Evolutionary conservation across 1,140 invertebrate genomes (phyloP).

Genomic region (Aplysia californica): DNA sequence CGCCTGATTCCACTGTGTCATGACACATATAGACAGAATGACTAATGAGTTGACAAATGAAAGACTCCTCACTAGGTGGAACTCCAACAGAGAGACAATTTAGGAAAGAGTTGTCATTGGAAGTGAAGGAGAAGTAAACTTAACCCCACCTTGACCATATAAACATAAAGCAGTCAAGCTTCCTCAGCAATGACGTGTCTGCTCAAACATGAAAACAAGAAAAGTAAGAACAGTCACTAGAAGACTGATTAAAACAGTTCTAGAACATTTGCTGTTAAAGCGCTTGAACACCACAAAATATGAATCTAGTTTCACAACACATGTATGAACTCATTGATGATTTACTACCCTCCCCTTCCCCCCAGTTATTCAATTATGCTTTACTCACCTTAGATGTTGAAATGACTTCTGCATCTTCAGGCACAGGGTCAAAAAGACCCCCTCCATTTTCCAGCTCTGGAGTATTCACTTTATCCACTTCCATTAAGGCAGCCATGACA

Average conservation of each 20-base stretch:
- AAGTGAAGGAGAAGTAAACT: too few species aligned
- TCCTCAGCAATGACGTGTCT: too few species aligned
- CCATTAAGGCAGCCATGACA: conserved; percentile 49
- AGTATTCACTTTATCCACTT: conserved; percentile 32
- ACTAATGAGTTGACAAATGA: too few species aligned
- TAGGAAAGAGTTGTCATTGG: too few species aligned
- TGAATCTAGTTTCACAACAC: background rate
- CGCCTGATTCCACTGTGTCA: too few species aligned
- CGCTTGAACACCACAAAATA: background rate
- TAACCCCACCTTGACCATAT: too few species aligned
- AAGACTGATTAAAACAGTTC: background rate
- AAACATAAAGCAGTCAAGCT: too few species aligned
- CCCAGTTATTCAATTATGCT: background rate
- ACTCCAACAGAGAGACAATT: too few species aligned
- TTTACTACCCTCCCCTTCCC: background rate
- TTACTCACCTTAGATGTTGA: conserved; percentile 28
- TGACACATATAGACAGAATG: too few species aligned
- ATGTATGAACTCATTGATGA: background rate
- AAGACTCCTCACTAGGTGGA: too few species aligned
- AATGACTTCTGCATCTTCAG: conserved; percentile 44
- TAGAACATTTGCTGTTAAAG: background rate
- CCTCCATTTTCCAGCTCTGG: conserved; percentile 45
- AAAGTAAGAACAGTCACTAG: too few species aligned
- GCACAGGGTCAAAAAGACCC: conserved; percentile 54
- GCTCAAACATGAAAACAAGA: too few species aligned